Conservation (phyloP, 1,140 invertebrate species). For the Drosophila sulfurigaster region DNA sequence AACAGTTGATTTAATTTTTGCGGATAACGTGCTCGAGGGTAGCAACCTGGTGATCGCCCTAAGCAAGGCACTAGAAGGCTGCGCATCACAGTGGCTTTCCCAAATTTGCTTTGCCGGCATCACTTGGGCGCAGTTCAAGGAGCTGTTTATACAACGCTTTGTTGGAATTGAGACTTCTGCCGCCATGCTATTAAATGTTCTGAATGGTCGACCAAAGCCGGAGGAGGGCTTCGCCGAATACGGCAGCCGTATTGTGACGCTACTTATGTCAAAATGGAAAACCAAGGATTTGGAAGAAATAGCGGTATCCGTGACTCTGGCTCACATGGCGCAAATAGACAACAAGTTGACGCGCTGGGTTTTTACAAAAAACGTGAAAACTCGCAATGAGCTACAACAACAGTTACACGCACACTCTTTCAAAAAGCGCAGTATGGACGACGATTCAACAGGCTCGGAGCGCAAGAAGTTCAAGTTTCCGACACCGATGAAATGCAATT, state of each 20-base stretch:
- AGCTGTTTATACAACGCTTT: constrained; percentile 5
- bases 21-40: neutral
- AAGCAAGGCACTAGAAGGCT: neutral
- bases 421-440: neutral
- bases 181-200: constrained; percentile 17
- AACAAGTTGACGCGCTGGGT: constrained; percentile 4
- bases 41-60: neutral
- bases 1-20: neutral
- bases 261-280: constrained; percentile 37
- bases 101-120: too few relatives aligned
- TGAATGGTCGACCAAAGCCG: constrained; percentile 29
- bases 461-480: constrained; percentile 14
- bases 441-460: constrained; percentile 1
- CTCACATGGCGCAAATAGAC: too few relatives aligned
- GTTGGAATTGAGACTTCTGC: too few relatives aligned
- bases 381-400: constrained; percentile 20
- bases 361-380: constrained; percentile 34
- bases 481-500: constrained; percentile 25
- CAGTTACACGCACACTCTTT: constrained; percentile 7
- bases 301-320: constrained; percentile 15
- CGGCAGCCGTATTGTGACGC: constrained; percentile 37
- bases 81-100: too few relatives aligned
- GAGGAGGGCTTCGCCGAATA: constrained; percentile 28
- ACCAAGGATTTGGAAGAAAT: constrained; percentile 30
- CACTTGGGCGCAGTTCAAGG: too few relatives aligned